Evolutionary conservation across 2,113 vertebrate species (phyloP), one percentile per base, ranked within the genome.

Genomic region (Trogon surrucura): DNA sequence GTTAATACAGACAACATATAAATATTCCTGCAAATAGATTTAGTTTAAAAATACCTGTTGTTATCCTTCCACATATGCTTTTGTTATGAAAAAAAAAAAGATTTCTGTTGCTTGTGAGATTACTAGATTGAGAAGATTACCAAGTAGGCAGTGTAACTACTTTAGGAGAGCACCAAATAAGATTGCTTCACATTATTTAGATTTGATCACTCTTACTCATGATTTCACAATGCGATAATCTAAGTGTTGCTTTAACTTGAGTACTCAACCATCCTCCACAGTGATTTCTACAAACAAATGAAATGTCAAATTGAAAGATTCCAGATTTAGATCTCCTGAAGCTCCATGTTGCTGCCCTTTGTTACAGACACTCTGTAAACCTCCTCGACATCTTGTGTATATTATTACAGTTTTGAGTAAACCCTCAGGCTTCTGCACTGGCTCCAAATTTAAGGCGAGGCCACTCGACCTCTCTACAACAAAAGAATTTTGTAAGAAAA

Each of bases 151-250:
- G 72, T 82, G 85, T 89, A 96, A 95, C 97, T 97, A 86, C 92
- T 94, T 87, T 73, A 80, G 81, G 86, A 96, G 89, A 88, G 83
- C 80, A 82, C 82, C 82, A 94, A 96, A 75, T 81, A 96, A 65
- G 77, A 44, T 80, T 71, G 88, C 67, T 91, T 93, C 84, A 78
- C 51, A 70, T 97, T 97, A 88, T 97, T 97, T 97, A 92, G 96
- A 97, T 87, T 87, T 91, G 94, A 92, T 94, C 96, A 82, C 61
- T 96, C 89, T 97, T 86, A 92, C 83, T 97, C 70, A 69, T 80
- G 94, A 97, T 92, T 92, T 89, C 91, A 95, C 91, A 96, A 96
- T 65, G 84, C 84, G 93, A 87, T 92, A 83, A 94, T 97, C 81
- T 34, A 82, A 73, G 50, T n/a, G 61, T 89, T 88, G 61, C 94